Conservation (phyloP, 2,797 vertebrate species). For the Pogonophryne albipinna region DNA sequence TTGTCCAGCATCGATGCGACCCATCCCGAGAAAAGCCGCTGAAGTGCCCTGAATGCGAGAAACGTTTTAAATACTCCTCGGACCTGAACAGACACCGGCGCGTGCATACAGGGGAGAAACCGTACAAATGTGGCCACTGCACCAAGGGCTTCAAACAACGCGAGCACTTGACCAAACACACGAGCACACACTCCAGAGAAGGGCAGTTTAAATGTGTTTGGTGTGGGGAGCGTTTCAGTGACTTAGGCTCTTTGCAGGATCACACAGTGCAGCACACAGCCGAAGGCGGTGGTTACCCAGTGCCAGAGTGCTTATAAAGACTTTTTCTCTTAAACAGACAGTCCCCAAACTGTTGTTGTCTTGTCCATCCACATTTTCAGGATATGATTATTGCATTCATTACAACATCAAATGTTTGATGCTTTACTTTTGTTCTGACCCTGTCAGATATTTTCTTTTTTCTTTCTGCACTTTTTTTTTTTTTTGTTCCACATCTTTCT, state of each 20-base stretch:
- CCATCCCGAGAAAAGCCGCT: conserved; percentile 95
- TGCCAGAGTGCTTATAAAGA: conserved; percentile 90
- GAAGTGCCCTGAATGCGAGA: conserved; percentile 97
- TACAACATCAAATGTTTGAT: conserved; percentile 29
- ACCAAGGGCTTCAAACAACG: conserved; percentile 99
- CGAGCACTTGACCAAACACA: conserved; percentile 96
- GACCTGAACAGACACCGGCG: conserved; percentile 96
- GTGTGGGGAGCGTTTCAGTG: conserved; percentile 97
- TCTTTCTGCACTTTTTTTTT: background rate
- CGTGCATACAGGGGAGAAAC: conserved; percentile 97
- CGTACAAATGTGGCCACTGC: conserved; percentile 95
- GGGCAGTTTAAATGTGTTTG: conserved; percentile 98
- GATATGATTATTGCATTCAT: conserved; percentile 28
- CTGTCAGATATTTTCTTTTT: background rate
- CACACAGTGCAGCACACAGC: conserved; percentile 96
- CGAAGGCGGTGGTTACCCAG: conserved; percentile 91
- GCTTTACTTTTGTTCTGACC: conserved; percentile 11
- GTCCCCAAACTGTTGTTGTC: conserved; percentile 10
- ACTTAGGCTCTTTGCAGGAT: conserved; percentile 95
- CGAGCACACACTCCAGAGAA: conserved; percentile 94
- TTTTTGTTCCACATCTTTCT: background rate
- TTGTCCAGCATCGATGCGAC: conserved; percentile 97
- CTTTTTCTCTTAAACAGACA: conserved; percentile 18
- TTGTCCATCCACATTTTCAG: conserved; percentile 26
- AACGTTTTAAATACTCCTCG: conserved; percentile 97